These are phyloP conservation scores for Platygyra sinensis DNA, from an alignment of 64 coral and sea anemone genomes.

Conservation along the genomic window DNA sequence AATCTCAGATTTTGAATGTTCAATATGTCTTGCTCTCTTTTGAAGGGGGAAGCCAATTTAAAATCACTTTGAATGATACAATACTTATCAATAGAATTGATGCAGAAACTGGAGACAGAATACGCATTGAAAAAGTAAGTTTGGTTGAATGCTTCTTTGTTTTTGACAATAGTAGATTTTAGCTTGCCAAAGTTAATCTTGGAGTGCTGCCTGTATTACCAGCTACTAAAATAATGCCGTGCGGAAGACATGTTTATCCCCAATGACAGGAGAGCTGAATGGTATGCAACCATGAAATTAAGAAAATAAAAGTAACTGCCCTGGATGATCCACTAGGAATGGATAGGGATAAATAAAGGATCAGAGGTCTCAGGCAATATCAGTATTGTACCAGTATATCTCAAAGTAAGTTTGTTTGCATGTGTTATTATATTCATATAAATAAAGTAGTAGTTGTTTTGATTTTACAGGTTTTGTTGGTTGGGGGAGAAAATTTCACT, in stretches of 20 bases:
- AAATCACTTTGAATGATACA: conserved; percentile 84
- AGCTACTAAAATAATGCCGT: too few species aligned
- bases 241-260: too few species aligned
- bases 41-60: conserved; percentile 96
- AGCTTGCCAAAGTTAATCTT: too few species aligned
- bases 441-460: not conserved
- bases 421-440: not conserved
- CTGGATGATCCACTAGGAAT: too few species aligned
- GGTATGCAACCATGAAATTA: too few species aligned
- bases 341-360: too few species aligned
- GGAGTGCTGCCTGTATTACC: too few species aligned
- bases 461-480: conserved; percentile 71
- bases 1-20: not conserved
- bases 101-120: conserved; percentile 90
- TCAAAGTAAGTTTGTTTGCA: too few species aligned
- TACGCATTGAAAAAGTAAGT: conserved; percentile 91
- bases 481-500: conserved; percentile 95
- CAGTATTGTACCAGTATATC: too few species aligned
- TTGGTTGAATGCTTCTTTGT: not conserved
- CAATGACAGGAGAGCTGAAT: too few species aligned
- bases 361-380: too few species aligned
- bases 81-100: conserved; percentile 85
- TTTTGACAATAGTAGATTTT: not conserved
- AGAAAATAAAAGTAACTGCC: too few species aligned
- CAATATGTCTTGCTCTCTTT: not conserved